Conservation (phyloP, 1,140 invertebrate species). For the Bradynema listronoti region DNA sequence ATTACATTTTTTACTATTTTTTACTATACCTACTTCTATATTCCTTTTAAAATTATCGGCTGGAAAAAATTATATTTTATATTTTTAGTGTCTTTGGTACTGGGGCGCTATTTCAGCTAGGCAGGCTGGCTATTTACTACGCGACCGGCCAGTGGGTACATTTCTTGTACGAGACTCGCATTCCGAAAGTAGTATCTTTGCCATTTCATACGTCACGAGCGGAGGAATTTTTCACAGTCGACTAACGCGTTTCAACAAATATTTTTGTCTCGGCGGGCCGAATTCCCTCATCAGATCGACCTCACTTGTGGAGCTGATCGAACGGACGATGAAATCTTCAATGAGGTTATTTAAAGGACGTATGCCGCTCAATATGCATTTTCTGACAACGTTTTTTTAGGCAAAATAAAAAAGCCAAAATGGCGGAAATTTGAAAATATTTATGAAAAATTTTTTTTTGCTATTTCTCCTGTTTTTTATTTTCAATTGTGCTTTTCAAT, state of each 20-base stretch:
- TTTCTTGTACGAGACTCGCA: slow-evolving; percentile 62
- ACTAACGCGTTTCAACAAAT: slow-evolving; percentile 22
- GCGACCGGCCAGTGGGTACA: slow-evolving; percentile 59
- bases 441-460: background rate
- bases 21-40: too few relatives aligned
- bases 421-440: background rate
- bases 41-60: too few relatives aligned
- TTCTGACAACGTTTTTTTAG: background rate
- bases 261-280: slow-evolving; percentile 44
- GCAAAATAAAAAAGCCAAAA: background rate
- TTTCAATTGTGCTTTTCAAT: background rate
- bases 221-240: slow-evolving; percentile 36
- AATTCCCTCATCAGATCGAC: slow-evolving; percentile 24
- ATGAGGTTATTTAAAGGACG: background rate
- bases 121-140: slow-evolving; percentile 59
- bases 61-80: too few relatives aligned
- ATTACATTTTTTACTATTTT: too few relatives aligned
- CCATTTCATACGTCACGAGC: slow-evolving; percentile 59
- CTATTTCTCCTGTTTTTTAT: background rate
- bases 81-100: slow-evolving; percentile 60
- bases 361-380: background rate
- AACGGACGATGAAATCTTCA: slow-evolving; percentile 33
- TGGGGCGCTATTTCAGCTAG: slow-evolving; percentile 61
- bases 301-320: slow-evolving; percentile 32
- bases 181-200: slow-evolving; percentile 60